These are phyloP conservation scores for Sinocyclocheilus rhinocerous DNA, from an alignment of 2,113 vertebrate genomes.

Conservation along the genomic window DNA sequence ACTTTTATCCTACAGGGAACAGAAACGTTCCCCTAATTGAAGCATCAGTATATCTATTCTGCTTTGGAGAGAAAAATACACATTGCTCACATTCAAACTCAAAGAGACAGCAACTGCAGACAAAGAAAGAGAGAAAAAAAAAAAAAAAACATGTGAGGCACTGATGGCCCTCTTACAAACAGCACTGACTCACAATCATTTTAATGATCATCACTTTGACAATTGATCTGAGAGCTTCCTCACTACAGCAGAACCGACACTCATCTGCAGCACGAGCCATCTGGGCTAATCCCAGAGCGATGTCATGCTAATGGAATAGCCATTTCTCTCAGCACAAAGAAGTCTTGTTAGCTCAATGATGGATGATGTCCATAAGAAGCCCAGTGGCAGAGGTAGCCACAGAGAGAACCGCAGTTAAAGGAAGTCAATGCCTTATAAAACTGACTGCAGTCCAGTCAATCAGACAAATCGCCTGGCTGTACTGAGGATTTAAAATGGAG, in stretches of 20 bases:
- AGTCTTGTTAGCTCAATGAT: slow-evolving; percentile 55
- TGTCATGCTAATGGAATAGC: slow-evolving; percentile 34
- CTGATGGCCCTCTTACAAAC: neutral
- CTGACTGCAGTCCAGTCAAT: slow-evolving; percentile 50
- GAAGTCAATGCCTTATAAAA: slow-evolving; percentile 75
- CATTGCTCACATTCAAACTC: neutral
- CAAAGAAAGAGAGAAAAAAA: neutral
- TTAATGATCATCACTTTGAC: slow-evolving; percentile 36
- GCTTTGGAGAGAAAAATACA: neutral
- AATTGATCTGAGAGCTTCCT: slow-evolving; percentile 27
- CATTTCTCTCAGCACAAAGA: slow-evolving; percentile 61
- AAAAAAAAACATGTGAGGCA: neutral
- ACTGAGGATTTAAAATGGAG: neutral
- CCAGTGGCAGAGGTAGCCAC: slow-evolving; percentile 64
- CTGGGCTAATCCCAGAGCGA: slow-evolving; percentile 33
- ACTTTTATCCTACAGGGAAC: no score
- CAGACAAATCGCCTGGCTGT: neutral
- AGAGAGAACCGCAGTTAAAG: slow-evolving; percentile 47
- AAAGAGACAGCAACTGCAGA: neutral
- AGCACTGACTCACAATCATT: neutral
- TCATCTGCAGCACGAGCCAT: slow-evolving; percentile 26
- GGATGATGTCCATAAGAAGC: slow-evolving; percentile 67
- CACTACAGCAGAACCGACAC: slow-evolving; percentile 1
- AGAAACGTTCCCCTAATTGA: no score
- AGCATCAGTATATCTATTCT: neutral